Percentiles rank a stretch among this genome's conserved stretches.
Conservation (phyloP, 2,888 invertebrate species). For the Cantharis rustica region DNA sequence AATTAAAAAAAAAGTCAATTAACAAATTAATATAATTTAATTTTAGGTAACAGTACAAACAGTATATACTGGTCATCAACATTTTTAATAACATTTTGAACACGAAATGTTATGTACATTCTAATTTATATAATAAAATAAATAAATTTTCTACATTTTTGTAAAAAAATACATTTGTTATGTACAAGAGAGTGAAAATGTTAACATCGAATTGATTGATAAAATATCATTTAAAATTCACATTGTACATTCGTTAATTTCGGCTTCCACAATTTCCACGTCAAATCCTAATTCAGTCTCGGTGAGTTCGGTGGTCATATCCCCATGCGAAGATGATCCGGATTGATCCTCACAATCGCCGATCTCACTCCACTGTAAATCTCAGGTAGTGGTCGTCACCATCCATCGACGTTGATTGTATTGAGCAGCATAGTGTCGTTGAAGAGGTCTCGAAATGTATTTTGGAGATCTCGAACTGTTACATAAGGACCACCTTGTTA, state of each 20-base stretch:
- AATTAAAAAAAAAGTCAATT: no score
- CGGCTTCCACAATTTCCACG: conserved; percentile 4
- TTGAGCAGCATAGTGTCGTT: conserved; percentile 45
- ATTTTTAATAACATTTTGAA: not conserved
- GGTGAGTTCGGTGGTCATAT: conserved; percentile 37
- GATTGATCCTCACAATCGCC: conserved; percentile 20
- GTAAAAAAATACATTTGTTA: not conserved
- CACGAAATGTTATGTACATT: not conserved
- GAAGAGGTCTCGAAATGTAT: conserved; percentile 31
- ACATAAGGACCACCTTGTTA: conserved; percentile 50
- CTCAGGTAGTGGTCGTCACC: conserved; percentile 52
- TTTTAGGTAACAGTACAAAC: not conserved
- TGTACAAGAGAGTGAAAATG: not conserved
- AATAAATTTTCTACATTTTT: not conserved
- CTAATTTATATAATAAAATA: not conserved
- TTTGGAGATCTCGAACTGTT: conserved; percentile 42
- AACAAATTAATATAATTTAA: not conserved
- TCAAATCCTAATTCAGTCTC: conserved; percentile 27
- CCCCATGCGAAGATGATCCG: conserved; percentile 22
- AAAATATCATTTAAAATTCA: conserved; percentile 12
- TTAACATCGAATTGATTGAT: not conserved
- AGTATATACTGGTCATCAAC: not conserved
- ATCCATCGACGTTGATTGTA: conserved; percentile 49
- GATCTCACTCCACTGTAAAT: conserved; percentile 32
- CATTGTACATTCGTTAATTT: conserved; percentile 38